Base-by-base conservation (phyloP, 92 coral and sea anemone species). In the Porites rus region DNA sequence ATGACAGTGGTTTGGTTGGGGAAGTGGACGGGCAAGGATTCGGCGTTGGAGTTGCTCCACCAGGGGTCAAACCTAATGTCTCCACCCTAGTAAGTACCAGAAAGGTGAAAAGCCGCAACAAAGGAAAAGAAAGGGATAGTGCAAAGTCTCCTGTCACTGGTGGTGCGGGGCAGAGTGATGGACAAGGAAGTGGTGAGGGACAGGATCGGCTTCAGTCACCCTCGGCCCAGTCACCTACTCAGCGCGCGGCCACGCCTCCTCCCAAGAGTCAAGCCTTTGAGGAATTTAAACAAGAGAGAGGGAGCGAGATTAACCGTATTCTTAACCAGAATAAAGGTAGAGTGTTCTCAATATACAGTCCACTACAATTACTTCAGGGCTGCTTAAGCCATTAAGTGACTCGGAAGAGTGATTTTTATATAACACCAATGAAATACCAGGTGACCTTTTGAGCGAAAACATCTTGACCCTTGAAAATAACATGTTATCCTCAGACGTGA, bases 11-110 rank as follows among this genome's bases (percentile, higher is more conserved):
- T 72, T 86, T 90, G 18, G 98, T 97, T 9, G 99, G 99, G 25
- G 99, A 95, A 79, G 95, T 96, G 21, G 99, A 97, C 78, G 96
- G 98, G n/a, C 96, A 89, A 69, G 99, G 99, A 17, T 97, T 97
- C 78, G 99, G 99, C 56, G 92, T 97, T 25, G 99, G 99, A 18
- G 92, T 95, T 38, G 99, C 98, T 51, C 81, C 96, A 1, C 91
- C 92, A 6, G 88, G 84, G 18, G 83, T 86, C 63, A 93, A 93
- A 78, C 92, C 98, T 12, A 95, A 93, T 83, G 94, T 91, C 11
- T 51, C 91, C 61, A 91, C 92, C 82, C 94, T 97, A 22, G 90
- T 95, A 24, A 82, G 93, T 20, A 75, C 91, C 22, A 92, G 98
- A 75, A 96, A 96, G 80, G 82, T 88, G 58, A 97, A 90, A 70